Evolutionary conservation across 1,140 invertebrate species (phyloP), one percentile per base, ranked within the genome.

Genomic region (Papilio machaon): DNA sequence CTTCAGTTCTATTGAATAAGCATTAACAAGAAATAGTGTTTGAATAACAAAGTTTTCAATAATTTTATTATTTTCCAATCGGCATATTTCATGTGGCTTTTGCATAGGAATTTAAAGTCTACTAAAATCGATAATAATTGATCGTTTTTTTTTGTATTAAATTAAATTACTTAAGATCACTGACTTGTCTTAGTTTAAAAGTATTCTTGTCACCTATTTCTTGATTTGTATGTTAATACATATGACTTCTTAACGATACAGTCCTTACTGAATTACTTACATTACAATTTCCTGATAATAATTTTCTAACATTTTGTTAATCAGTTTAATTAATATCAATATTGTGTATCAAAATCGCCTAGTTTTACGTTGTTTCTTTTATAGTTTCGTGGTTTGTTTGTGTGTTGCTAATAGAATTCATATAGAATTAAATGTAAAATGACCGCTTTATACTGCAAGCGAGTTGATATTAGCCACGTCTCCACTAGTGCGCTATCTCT

Each of bases 1-100:
- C n/a, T 60, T 9, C 5, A 15, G 11, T 38, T 38, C 23, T 52
- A 8, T 10, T 70, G 13, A 35, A 70, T 35, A 70, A 70, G 13
- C 64, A 70, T 13, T 70, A 70, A 70, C 30, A 67, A 64, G 60
- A 30, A 17, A 54, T 54, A 54, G 64, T 64, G 60, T 64, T 64
- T 64, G 58, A 19, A 60, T 30, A 64, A 11, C 10, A 17, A 54
- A 17, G 19, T 23, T 64, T 30, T 64, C 10, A 23, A 70, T 35
- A 70, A 5, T 70, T 30, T 70, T 0, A 19, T 60, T 60, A 9
- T 10, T 19, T 58, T 58, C 17, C 7, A 58, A 58, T 58, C n/a
- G 54, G 17, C 54, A 58, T 19, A 58, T 19, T 8, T 58, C 49
- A 52, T 52, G 49, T 52, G 13, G 49, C 6, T 58, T n/a, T 58